phyloP scores from a whole-genome alignment of 2,888 invertebrate genomes.

The Aquatica leii region DNA sequence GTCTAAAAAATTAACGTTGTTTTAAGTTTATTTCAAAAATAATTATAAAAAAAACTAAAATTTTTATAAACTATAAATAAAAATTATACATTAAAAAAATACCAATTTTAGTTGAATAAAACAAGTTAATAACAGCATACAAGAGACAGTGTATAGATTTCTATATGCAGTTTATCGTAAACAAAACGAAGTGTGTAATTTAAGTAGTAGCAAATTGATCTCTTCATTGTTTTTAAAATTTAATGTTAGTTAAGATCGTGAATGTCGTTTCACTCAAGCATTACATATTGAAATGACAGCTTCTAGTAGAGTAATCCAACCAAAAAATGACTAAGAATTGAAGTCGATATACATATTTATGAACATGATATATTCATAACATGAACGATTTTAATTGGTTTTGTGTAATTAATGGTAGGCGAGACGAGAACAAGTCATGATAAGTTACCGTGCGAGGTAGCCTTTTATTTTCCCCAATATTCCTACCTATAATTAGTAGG shows the following conservation, averaged over 20 bases:
- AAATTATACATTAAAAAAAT: too few species aligned
- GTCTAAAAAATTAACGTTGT: too few species aligned
- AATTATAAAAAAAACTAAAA: too few species aligned
- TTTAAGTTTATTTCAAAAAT: too few species aligned
- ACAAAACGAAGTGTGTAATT: too few species aligned
- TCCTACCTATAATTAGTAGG: slow-evolving; percentile 39
- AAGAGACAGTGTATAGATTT: too few species aligned
- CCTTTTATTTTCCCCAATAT: slow-evolving; percentile 39
- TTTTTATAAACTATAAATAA: too few species aligned
- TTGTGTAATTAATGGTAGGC: slow-evolving; percentile 48
- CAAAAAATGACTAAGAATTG: slow-evolving; percentile 53
- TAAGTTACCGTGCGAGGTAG: slow-evolving; percentile 39
- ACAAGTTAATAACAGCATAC: too few species aligned
- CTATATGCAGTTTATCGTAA: too few species aligned
- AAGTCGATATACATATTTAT: slow-evolving; percentile 52
- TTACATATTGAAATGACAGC: slow-evolving; percentile 47
- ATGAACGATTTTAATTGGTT: slow-evolving; percentile 55
- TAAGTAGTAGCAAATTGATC: too few species aligned
- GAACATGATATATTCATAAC: slow-evolving; percentile 55
- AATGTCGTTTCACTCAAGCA: slow-evolving; percentile 31
- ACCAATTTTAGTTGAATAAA: too few species aligned
- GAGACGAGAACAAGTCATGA: slow-evolving; percentile 42
- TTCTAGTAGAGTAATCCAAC: slow-evolving; percentile 49
- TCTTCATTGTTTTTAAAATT: too few species aligned
- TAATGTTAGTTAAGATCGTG: slow-evolving; percentile 5